Percentiles rank a stretch among this genome's conserved stretches.
Evolutionary conservation across 2,113 vertebrate genomes (phyloP).

Genomic region (Hirundichthys speculiger): DNA sequence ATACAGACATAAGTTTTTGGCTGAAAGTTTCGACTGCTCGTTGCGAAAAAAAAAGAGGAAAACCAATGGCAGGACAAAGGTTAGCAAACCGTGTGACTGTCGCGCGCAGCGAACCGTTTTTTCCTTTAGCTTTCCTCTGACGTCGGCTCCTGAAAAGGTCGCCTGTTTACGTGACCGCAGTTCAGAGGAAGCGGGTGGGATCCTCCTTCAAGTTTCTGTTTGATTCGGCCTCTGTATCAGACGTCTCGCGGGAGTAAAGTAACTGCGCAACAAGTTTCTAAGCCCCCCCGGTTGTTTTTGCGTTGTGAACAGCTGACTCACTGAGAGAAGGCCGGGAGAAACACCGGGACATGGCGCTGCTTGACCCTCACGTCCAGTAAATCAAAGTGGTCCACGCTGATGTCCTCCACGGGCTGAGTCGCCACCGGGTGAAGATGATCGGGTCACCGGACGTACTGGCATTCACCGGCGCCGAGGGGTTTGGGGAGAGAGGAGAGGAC

Average conservation of each 20-base stretch:
- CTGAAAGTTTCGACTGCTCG: not conserved
- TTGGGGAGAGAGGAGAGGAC: conserved; percentile 75
- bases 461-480: conserved; percentile 88
- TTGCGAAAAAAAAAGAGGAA: conserved; percentile 37
- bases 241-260: not conserved
- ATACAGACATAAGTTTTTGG: not conserved
- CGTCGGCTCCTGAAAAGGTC: not conserved
- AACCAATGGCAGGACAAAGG: conserved; percentile 21
- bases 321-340: conserved; percentile 11
- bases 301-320: conserved; percentile 56
- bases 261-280: conserved; percentile 33
- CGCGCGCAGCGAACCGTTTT: conserved; percentile 9
- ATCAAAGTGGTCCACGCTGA: no score
- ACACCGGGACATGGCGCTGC: conserved; percentile 14
- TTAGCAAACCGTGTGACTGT: conserved; percentile 42
- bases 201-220: accelerated
- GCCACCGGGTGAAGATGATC: conserved; percentile 84
- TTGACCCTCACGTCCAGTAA: not conserved
- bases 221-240: not conserved
- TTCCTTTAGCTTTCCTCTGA: no score
- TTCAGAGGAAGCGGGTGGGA: not conserved
- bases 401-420: conserved; percentile 20
- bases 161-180: conserved; percentile 14
- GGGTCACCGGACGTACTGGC: conserved; percentile 94
- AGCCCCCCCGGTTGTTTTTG: not conserved